Evolutionary conservation across 1,140 invertebrate genomes (phyloP).

Genomic region (Marisa cornuarietis): DNA sequence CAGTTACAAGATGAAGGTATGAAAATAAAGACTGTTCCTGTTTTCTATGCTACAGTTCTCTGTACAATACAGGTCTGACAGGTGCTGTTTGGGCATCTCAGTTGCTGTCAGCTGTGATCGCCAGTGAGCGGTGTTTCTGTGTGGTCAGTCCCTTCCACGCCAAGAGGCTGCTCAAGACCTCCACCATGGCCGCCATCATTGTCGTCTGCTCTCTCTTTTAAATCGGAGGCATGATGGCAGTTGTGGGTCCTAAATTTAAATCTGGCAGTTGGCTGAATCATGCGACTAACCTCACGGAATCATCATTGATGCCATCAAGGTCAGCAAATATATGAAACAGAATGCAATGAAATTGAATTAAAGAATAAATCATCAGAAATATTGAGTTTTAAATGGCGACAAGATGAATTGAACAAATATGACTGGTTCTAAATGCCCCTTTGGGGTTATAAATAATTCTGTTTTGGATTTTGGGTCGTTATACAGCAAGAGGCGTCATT

Average conservation of each 20-base stretch:
- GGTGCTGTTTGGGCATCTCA: background rate
- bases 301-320: background rate
- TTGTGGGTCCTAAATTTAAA: background rate
- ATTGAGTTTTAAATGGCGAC: no score
- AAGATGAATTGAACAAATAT: no score
- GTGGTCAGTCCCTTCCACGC: constrained; percentile 16
- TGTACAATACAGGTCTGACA: background rate
- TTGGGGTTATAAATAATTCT: no score
- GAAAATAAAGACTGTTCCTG: no score
- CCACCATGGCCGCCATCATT: constrained; percentile 6
- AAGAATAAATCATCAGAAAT: no score
- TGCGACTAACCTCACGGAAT: background rate
- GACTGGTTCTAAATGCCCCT: no score
- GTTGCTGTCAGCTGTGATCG: constrained; percentile 14
- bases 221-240: background rate
- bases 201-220: background rate
- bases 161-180: constrained; percentile 5
- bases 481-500: no score
- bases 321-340: no score
- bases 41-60: no score
- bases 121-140: constrained; percentile 19
- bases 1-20: no score
- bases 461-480: no score
- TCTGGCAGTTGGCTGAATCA: background rate
- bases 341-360: no score